Percentiles rank a stretch among this genome's conserved stretches.
These are phyloP conservation scores for Auanema sp. DNA, from an alignment of 2,888 invertebrate species.

Conservation along the genomic window DNA sequence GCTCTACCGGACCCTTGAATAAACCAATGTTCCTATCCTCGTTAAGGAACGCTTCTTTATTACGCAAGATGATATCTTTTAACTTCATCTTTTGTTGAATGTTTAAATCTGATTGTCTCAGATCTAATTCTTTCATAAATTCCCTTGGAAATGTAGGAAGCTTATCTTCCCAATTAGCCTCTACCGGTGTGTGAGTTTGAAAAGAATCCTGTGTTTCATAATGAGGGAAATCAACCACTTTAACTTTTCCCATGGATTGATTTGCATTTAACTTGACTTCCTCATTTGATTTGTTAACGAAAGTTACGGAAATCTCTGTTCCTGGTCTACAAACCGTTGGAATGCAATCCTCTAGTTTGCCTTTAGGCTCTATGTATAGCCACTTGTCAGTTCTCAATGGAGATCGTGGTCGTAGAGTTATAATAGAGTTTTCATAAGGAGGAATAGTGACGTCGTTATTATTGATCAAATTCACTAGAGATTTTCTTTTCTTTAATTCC, in stretches of 20 bases:
- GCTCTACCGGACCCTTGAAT: constrained; percentile 6
- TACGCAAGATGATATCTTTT: neutral
- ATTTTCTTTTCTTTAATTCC: neutral
- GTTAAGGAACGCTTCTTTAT: constrained; percentile 6
- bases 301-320: neutral
- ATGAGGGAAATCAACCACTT: no score
- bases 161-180: constrained; percentile 11
- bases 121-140: neutral
- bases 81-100: neutral
- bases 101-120: neutral
- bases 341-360: no score
- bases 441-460: no score
- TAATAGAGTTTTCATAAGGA: no score
- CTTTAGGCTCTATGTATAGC: no score
- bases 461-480: no score
- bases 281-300: neutral
- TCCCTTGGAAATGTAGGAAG: neutral
- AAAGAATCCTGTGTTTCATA: no score
- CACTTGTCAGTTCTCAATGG: no score
- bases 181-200: constrained; percentile 2
- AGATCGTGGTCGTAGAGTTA: no score
- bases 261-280: no score
- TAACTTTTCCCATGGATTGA: no score
- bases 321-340: neutral
- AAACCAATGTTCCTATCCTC: constrained; percentile 6